These are phyloP conservation scores for Phataginus tetradactyla DNA, from an alignment of 2,797 vertebrate species.

Conservation along the genomic window DNA sequence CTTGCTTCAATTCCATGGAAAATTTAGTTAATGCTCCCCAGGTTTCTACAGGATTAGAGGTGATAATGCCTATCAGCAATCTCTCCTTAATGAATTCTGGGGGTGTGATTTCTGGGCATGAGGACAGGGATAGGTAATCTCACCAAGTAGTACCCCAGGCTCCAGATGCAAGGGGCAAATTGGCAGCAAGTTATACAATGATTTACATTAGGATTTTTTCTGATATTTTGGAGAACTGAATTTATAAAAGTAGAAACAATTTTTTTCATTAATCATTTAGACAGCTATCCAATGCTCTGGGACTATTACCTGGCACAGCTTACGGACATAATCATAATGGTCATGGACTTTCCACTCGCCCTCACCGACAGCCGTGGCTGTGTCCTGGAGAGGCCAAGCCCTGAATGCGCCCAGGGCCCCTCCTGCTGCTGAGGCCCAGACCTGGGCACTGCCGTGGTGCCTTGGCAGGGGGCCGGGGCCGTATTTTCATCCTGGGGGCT, in stretches of 20 bases:
- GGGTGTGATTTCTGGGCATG: not conserved
- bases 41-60: not conserved
- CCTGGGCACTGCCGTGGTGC: not conserved
- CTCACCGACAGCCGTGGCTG: not conserved
- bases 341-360: not conserved
- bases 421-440: not conserved
- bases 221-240: not conserved
- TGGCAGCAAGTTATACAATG: not conserved
- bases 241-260: not conserved
- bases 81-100: not conserved
- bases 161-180: not conserved
- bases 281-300: not conserved
- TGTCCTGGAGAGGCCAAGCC: not conserved
- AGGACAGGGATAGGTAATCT: not conserved
- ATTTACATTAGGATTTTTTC: not conserved
- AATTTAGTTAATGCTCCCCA: not conserved
- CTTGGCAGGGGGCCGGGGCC: not conserved
- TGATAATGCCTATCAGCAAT: not conserved
- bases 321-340: not conserved
- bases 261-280: conserved; percentile 13
- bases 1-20: not conserved
- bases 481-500: not conserved
- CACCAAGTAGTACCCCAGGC: not conserved
- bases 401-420: not conserved
- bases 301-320: not conserved